Base-by-base conservation (phyloP, 1,140 invertebrate species). In the Xylocopa sonorina region DNA sequence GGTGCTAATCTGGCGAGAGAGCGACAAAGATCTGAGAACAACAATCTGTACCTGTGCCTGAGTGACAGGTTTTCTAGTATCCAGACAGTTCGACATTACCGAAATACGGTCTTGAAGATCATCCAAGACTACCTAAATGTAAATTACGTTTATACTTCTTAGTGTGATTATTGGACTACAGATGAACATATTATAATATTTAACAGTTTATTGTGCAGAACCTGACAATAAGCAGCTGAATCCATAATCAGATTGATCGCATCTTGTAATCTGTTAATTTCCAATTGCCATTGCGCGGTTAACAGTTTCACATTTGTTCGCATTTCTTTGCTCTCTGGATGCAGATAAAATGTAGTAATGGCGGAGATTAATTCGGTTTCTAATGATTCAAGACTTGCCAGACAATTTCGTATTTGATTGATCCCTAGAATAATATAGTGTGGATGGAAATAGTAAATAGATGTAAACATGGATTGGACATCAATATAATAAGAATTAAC, bases 341-440 rank as follows among this genome's bases (percentile, higher is more conserved):
- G 82, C 60, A 90, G 55, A 87, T 93, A 88, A 87, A 94, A 90
- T 75, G 91, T 86, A 87, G 92, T 90, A 18, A 95, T 90, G 1
- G 95, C 92, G 5, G 95, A 94, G 32, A 96, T 93, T 48, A 96
- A 88, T 89, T 96, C 95, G 14, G 94, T 93, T 83, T 96, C 95
- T 21, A 96, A 88, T 0, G 94, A 94, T 90, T 96, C 95, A 14
- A 96, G 90, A 86, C 94, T 95, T 0, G 95, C 95, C 60, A 96
- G 88, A 79, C 93, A 95, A 89, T 94, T 95, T 53, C 93, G 93
- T 43, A 96, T 93, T 81, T 93, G 93, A 50, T 93, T 89, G 9
- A 94, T 92, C 87, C 94, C 95, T 96, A 74, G 78, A 93, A 93
- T 83, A 83, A 72, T 12, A 57, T n/a, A 57, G 12, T 4, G 0